Conservation (phyloP, 2,888 invertebrate genomes). For the Leucophora obtusa region DNA sequence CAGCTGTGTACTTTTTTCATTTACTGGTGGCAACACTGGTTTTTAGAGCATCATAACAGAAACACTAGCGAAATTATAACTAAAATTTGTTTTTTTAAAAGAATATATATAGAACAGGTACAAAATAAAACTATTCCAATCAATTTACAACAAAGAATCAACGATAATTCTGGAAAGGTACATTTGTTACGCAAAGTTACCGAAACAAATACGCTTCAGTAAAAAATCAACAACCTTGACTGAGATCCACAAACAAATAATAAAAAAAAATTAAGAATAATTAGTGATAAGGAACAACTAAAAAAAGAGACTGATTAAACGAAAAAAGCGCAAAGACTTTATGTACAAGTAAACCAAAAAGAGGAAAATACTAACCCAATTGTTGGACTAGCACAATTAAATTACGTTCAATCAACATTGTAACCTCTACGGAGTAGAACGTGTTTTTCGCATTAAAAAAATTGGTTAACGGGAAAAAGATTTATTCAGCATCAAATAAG, state of each 20-base stretch:
- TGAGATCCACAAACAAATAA: slow-evolving; percentile 18
- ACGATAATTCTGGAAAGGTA: background rate
- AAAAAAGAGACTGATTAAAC: background rate
- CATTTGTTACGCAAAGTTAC: no score
- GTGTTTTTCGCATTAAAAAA: slow-evolving; percentile 12
- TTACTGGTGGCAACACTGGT: no score
- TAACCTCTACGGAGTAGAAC: slow-evolving; percentile 25
- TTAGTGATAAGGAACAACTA: slow-evolving; percentile 35
- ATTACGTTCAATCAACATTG: slow-evolving; percentile 41
- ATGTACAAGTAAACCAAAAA: slow-evolving; percentile 1
- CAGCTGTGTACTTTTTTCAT: no score
- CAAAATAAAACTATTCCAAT: no score
- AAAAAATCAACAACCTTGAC: slow-evolving; percentile 8
- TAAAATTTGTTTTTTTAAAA: no score
- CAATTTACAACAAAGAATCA: no score
- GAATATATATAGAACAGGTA: no score
- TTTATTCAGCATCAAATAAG: background rate
- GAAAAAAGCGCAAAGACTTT: slow-evolving; percentile 20
- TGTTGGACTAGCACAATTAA: slow-evolving; percentile 19
- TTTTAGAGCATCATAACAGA: no score
- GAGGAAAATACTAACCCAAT: slow-evolving; percentile 23
- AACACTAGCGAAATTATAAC: no score
- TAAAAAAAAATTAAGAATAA: slow-evolving; percentile 11
- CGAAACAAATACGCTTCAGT: background rate
- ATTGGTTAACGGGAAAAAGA: background rate